Evolutionary conservation across 2,797 vertebrate genomes (phyloP).

Genomic region (Enteromius fasciolatus): DNA sequence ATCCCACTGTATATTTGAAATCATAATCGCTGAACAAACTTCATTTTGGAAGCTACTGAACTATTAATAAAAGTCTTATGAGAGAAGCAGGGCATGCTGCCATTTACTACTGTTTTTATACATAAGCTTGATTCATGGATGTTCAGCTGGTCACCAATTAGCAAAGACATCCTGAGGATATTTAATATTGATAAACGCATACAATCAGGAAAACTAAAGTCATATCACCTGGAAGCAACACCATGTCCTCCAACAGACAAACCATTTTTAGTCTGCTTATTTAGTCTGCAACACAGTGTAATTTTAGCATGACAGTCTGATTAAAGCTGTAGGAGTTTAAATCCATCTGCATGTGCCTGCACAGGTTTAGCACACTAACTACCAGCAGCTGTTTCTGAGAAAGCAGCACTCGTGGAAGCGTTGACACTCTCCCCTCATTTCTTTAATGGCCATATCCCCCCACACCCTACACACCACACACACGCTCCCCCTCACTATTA

Average conservation of each 20-base stretch:
- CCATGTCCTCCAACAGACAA: constrained; percentile 18
- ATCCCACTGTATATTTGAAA: background rate
- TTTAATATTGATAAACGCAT: constrained; percentile 29
- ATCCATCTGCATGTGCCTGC: constrained; percentile 34
- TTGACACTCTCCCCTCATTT: constrained; percentile 75
- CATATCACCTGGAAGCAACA: constrained; percentile 23
- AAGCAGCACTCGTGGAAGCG: constrained; percentile 78
- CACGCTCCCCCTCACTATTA: constrained; percentile 39
- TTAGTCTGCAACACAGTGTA: constrained; percentile 19
- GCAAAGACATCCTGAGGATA: constrained; percentile 29
- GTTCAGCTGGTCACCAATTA: constrained; percentile 4
- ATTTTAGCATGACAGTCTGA: constrained; percentile 27
- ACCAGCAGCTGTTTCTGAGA: constrained; percentile 77
- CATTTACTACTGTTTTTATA: constrained; percentile 3
- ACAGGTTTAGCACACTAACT: constrained; percentile 62
- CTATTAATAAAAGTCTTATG: background rate
- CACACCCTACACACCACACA: constrained; percentile 65
- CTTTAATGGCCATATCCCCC: constrained; percentile 78
- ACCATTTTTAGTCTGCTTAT: constrained; percentile 30
- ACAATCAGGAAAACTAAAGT: constrained; percentile 27
- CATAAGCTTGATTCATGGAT: background rate
- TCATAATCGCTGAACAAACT: background rate
- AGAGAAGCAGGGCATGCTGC: background rate
- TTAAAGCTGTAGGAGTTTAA: constrained; percentile 27
- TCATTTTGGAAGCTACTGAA: background rate